Base-by-base conservation (phyloP, 2,797 vertebrate species). In the Spheniscus humboldti region DNA sequence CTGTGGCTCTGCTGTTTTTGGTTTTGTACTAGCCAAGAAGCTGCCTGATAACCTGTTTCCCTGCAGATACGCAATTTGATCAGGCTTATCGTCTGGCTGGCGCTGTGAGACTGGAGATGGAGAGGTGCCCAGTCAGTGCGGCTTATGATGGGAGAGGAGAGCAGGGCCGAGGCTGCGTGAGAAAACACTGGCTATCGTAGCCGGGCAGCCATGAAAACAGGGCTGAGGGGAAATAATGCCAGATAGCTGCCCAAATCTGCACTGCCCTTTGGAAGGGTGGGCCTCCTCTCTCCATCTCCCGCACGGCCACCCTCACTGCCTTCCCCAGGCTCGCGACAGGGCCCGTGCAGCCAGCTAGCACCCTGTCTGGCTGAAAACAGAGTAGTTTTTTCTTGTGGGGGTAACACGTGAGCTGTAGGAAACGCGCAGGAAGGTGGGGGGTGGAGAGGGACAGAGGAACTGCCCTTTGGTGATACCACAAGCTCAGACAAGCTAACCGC, bases 311-410 rank as follows among this genome's bases (percentile, higher is more conserved):
- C 64, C 64, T 85, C 56, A 2, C 22, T 25, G 59, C 50, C 56
- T 48, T 43, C 74, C n/a, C 31, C 50, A 25, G 55, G 73, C 63
- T 35, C 0, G 0, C 0, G 0, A 20, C 0, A 15, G 13, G 55
- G 35, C 62, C 15, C 2, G 2, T 13, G 39, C 39, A 35, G 41
- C n/a, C 66, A 57, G 56, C 20, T 81, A 63, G 53, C 24, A 13
- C 47, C n/a, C 16, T 3, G 5, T 25, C 18, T 3, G 3, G 59
- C 68, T 68, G 41, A 28, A 72, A 89, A 77, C 18, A 4, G 45
- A 18, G 22, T 2, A 19, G 2, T 27, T 48, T 31, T 53, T 45
- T 18, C 37, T 72, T 43, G 33, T n/a, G 20, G 19, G 7, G 30
- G 18, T 45, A 47, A 47, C 31, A 31, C 5, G 6, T 5, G 30